A percentile compares a stretch with the other conserved stretches of the same genome.
Conservation (phyloP, 2,888 invertebrate genomes). For the Meiosimyza decipiens region DNA sequence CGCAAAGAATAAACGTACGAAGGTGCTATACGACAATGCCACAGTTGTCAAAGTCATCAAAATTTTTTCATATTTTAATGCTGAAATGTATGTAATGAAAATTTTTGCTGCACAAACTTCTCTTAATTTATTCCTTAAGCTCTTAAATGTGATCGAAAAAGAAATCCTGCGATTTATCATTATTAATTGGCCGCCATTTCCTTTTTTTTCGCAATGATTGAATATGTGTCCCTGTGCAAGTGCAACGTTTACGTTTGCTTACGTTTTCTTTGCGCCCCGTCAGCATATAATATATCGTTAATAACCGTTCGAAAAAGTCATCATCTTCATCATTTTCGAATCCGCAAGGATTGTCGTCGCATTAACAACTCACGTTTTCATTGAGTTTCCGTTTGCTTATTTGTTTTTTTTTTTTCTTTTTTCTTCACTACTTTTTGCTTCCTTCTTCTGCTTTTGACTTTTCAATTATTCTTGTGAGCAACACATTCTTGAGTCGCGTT, state of each 20-base stretch:
- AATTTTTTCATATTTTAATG: too few relatives aligned
- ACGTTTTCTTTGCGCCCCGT: slow-evolving; percentile 6
- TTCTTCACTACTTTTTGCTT: neutral
- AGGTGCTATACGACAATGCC: too few relatives aligned
- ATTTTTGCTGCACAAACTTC: too few relatives aligned
- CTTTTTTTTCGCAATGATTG: neutral
- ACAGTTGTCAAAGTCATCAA: too few relatives aligned
- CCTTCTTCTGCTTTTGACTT: slow-evolving; percentile 21
- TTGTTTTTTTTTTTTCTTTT: neutral
- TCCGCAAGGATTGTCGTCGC: neutral
- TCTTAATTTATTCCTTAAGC: too few relatives aligned
- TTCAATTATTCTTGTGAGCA: slow-evolving; percentile 13
- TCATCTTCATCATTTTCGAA: neutral
- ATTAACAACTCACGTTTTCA: too few relatives aligned
- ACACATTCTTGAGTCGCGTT: neutral
- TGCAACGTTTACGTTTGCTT: neutral
- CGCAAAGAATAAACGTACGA: too few relatives aligned
- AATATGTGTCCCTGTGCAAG: slow-evolving; percentile 6
- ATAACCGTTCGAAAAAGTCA: neutral
- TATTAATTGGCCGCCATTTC: slow-evolving; percentile 17
- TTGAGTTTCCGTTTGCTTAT: too few relatives aligned
- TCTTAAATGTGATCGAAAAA: too few relatives aligned
- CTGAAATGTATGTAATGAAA: too few relatives aligned
- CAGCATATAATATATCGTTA: neutral
- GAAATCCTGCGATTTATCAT: neutral